Base-by-base conservation (phyloP, 2,113 vertebrate species). In the Irena cyanogastra region DNA sequence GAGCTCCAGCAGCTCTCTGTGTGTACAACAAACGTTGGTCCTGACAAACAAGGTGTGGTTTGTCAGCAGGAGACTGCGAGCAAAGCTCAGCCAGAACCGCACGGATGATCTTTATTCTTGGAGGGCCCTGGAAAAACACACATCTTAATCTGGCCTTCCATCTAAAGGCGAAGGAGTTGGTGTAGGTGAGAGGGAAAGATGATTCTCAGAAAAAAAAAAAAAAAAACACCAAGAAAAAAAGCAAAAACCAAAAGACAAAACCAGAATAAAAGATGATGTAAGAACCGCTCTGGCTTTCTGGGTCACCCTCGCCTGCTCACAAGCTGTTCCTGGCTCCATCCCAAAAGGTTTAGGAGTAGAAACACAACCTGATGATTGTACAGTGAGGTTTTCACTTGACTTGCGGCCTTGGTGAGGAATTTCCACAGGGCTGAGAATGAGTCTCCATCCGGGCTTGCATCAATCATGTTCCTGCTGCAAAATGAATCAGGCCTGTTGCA, bases 401-500 rank as follows among this genome's bases (percentile, higher is more conserved):
- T 63, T 41, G 60, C 66, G 85, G 21, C 49, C 23, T 57, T 28
- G 59, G 22, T 10, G 57, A 95, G 93, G 75, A 78, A 94, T 89
- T 92, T 94, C 94, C 90, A 88, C 57, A 8, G 30, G 45, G 70
- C 10, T 88, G 90, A 90, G 78, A 69, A 93, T 91, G 90, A 91
- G 37, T 92, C 56, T 68, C 88, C 52, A 81, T 81, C 83, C 7
- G n/a, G 64, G 53, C 68, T 95, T 19, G 31, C 76, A 83, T 88
- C 80, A 64, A 1, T n/a, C 52, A 4, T 31, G 53, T 24, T 71
- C 79, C 76, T 78, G 66, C 93, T 86, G 91, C 59, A 77, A 47
- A 82, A 95, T 94, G 63, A 91, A 90, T 90, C 89, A 93, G 96
- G 69, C 59, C 42, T 33, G 44, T 35, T 60, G 63, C 52, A 30